Evolutionary conservation across 2,797 vertebrate genomes (phyloP).

Genomic region (Premnoplex brunnescens): DNA sequence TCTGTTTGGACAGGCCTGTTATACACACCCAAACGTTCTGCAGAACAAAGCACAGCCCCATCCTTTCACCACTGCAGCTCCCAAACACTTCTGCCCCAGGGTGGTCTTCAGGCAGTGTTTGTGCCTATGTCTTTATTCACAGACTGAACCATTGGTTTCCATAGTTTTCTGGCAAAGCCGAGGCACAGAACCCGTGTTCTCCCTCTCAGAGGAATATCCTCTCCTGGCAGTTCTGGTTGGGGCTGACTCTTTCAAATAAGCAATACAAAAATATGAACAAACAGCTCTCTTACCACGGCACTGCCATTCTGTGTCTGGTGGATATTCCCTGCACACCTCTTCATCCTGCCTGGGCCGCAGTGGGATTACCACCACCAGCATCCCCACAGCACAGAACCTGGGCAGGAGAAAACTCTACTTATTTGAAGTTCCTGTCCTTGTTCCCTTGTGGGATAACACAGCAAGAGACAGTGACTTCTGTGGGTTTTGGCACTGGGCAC

Average conservation of each 20-base stretch:
- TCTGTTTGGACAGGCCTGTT: slow-evolving; percentile 51
- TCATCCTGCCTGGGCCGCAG: not conserved
- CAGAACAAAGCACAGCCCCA: slow-evolving; percentile 11
- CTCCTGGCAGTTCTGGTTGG: slow-evolving; percentile 10
- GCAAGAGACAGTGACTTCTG: not conserved
- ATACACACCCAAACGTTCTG: slow-evolving; percentile 33
- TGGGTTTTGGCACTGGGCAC: not conserved
- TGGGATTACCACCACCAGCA: not conserved
- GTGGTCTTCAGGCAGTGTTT: slow-evolving; percentile 14
- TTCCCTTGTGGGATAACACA: not conserved
- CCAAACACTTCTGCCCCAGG: slow-evolving; percentile 22
- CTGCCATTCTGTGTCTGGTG: not conserved
- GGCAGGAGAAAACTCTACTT: slow-evolving; percentile 2
- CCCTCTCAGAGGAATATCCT: not conserved
- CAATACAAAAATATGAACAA: slow-evolving; percentile 8
- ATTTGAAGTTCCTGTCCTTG: not conserved
- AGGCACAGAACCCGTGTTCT: not conserved
- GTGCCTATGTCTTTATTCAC: slow-evolving; percentile 1
- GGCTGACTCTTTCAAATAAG: slow-evolving; percentile 17
- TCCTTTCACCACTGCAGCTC: slow-evolving; percentile 12
- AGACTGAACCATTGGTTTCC: not conserved
- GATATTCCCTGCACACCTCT: not conserved
- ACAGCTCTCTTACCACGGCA: not conserved
- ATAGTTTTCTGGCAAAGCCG: slow-evolving; percentile 29
- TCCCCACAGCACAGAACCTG: not conserved